Evolutionary conservation across 2,113 vertebrate species (phyloP).

Genomic region (Scomber colias): DNA sequence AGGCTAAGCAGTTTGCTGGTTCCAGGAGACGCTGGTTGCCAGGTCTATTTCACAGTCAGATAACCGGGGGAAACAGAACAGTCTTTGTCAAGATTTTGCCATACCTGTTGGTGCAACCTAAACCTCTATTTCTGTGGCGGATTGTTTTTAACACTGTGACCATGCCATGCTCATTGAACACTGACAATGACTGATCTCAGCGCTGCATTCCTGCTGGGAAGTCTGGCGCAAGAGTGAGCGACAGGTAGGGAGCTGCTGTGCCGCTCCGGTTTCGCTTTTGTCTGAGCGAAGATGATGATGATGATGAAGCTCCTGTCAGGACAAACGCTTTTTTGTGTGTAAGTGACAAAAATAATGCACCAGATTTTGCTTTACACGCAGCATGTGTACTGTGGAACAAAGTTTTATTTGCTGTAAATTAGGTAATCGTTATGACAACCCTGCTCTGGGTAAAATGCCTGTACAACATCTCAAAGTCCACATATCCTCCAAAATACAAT

Average conservation of each 20-base stretch:
- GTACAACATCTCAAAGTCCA: constrained; percentile 44
- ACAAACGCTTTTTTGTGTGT: background rate
- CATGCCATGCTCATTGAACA: constrained; percentile 77
- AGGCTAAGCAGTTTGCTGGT: constrained; percentile 4
- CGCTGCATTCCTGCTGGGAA: constrained; percentile 81
- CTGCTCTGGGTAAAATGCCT: constrained; percentile 25
- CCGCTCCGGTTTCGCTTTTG: constrained; percentile 58
- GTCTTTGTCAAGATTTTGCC: constrained; percentile 63
- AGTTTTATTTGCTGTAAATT: constrained; percentile 64
- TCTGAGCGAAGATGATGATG: constrained; percentile 11
- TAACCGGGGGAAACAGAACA: constrained; percentile 38
- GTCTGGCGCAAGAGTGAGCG: constrained; percentile 69
- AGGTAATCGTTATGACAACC: constrained; percentile 33
- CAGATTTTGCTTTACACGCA: background rate
- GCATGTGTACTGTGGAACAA: constrained; percentile 8
- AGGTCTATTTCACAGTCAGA: constrained; percentile 71
- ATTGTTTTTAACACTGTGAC: constrained; percentile 79
- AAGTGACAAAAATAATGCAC: background rate
- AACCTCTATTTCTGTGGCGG: constrained; percentile 74
- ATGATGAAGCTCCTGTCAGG: constrained; percentile 14
- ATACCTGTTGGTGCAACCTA: constrained; percentile 79
- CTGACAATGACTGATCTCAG: constrained; percentile 81
- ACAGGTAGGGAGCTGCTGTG: constrained; percentile 70
- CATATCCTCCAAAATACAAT: constrained; percentile 26
- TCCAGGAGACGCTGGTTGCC: constrained; percentile 43